phyloP scores from a whole-genome alignment of 2,113 vertebrate genomes.

The Kryptolebias marmoratus region DNA sequence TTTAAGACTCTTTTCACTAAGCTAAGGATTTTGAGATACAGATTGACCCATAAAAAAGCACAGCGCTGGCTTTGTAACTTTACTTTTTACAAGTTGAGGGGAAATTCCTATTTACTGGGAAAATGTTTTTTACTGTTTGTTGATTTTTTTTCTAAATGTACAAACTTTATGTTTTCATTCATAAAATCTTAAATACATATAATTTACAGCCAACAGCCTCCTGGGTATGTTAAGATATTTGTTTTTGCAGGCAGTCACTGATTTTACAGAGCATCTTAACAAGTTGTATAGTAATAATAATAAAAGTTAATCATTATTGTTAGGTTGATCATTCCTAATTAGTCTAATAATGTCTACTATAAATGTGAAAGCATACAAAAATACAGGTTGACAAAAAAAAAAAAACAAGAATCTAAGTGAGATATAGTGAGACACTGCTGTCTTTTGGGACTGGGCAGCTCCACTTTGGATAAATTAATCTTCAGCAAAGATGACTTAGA shows the following conservation, averaged over 20 bases:
- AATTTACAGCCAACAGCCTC: no score
- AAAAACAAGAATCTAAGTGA: slow-evolving; percentile 55
- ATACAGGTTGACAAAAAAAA: slow-evolving; percentile 26
- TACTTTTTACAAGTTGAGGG: slow-evolving; percentile 1
- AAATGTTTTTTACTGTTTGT: not conserved
- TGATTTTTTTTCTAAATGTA: not conserved
- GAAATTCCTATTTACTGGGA: not conserved
- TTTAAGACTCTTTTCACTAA: slow-evolving; percentile 1
- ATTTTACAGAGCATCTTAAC: no score
- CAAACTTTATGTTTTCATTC: not conserved
- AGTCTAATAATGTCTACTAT: slow-evolving; percentile 10
- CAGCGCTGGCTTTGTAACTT: not conserved
- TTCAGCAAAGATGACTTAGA: slow-evolving; percentile 91
- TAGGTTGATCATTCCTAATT: slow-evolving; percentile 39
- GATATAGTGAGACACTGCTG: slow-evolving; percentile 62
- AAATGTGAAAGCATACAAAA: slow-evolving; percentile 29
- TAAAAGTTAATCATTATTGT: not conserved
- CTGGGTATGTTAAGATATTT: no score
- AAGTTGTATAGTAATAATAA: no score
- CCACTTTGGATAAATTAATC: slow-evolving; percentile 84
- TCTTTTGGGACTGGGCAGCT: slow-evolving; percentile 61
- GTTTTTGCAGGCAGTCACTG: no score
- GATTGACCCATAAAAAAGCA: slow-evolving; percentile 11
- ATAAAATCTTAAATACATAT: no score
- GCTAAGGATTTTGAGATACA: slow-evolving; percentile 2